Percentiles rank a stretch among this genome's conserved stretches.
phyloP scores from a whole-genome alignment of 2,113 vertebrate genomes.

The Plecturocebus donacophilus region DNA sequence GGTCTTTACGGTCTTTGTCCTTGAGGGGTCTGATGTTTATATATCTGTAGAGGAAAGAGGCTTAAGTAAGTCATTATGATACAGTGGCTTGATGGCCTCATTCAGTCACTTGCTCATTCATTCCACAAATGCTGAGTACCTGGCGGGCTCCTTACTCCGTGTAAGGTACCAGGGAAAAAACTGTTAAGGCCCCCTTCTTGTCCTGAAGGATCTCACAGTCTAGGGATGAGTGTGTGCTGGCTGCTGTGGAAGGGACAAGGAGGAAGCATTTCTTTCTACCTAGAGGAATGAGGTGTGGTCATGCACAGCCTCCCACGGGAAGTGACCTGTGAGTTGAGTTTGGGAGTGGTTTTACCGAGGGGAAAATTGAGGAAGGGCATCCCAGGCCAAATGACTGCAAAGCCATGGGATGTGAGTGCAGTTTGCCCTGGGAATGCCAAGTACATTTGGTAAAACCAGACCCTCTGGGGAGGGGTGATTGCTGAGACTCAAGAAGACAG shows the following conservation, averaged over 20 bases:
- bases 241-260: not conserved
- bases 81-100: not conserved
- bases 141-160: fast-evolving
- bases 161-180: not conserved
- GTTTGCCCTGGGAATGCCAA: not conserved
- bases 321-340: not conserved
- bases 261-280: not conserved
- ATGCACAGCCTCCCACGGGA: not conserved
- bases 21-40: not conserved
- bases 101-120: not conserved
- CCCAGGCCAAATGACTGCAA: not conserved
- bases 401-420: not conserved
- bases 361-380: not conserved
- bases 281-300: not conserved
- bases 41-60: not conserved
- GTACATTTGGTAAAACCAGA: fast-evolving
- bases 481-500: not conserved
- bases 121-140: not conserved
- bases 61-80: not conserved
- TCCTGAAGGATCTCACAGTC: not conserved
- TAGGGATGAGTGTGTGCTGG: fast-evolving
- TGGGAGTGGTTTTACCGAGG: not conserved
- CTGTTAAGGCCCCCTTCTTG: not conserved
- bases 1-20: not conserved
- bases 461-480: not conserved